Conservation (phyloP, 2,113 vertebrate genomes). For the Saccopteryx bilineata region DNA sequence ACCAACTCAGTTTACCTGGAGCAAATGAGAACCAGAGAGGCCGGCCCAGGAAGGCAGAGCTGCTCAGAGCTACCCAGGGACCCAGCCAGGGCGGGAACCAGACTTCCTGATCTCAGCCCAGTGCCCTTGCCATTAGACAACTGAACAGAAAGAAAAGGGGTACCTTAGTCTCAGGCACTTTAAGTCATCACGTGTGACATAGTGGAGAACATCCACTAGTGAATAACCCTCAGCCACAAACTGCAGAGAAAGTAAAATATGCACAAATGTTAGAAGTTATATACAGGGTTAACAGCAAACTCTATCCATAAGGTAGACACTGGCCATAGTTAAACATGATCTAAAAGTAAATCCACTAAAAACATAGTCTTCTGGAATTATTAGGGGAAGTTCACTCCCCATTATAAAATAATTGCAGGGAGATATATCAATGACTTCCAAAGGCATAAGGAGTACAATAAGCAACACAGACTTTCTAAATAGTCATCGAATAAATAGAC, state of each 20-base stretch:
- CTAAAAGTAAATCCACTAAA: constrained; percentile 57
- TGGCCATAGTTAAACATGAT: background rate
- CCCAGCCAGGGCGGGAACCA: background rate
- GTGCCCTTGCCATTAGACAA: background rate
- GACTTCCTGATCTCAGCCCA: background rate
- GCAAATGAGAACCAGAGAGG: background rate
- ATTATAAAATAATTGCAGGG: constrained; percentile 6
- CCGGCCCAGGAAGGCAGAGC: background rate
- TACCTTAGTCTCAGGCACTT: constrained; percentile 97
- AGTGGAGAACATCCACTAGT: constrained; percentile 93
- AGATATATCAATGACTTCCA: background rate
- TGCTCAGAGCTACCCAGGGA: background rate
- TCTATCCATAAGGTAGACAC: background rate
- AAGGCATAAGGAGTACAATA: background rate
- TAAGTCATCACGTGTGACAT: constrained; percentile 96
- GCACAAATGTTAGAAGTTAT: background rate
- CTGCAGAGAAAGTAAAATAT: constrained; percentile 79
- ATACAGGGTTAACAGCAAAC: background rate
- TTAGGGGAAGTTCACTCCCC: background rate
- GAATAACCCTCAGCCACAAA: constrained; percentile 95
- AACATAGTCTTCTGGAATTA: background rate
- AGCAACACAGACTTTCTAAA: background rate
- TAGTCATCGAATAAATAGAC: background rate
- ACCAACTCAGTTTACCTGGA: background rate
- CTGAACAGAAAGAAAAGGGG: constrained; percentile 18